Base-by-base conservation (phyloP, 2,888 invertebrate species). In the Caenorhabditis imperialis region DNA sequence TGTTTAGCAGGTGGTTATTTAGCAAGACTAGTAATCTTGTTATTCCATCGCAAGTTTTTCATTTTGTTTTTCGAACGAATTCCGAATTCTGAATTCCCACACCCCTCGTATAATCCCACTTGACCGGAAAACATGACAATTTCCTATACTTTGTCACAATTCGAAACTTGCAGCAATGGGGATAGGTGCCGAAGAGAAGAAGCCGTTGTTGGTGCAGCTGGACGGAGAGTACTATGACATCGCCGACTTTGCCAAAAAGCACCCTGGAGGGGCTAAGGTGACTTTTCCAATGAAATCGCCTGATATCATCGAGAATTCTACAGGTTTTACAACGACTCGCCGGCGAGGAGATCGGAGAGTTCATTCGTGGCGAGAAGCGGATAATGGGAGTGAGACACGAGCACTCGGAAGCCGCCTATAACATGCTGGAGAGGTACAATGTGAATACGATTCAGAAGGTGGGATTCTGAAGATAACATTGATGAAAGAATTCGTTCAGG, bases 251-350 rank as follows among this genome's bases (percentile, higher is more conserved):
- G 84, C 83, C 0, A 47, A 67, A 10, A 86, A 84, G 50, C 87
- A 87, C 70, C 86, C 87, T 2, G 87, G 87, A 45, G 87, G 87
- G 22, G 72, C 72, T 20, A 86, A 88, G 65, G 82, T 82, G 3
- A n/a, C 57, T 61, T 42, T 8, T 48, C 25, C 5, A 18, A 20
- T 45, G 12, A 30, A 30, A 30, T 7, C 30, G 30, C 7, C 30
- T 30, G 10, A 30, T 30, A 30, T 30, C 30, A n/a, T n/a, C n/a
- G n/a, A n/a, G n/a, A n/a, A n/a, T 54, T 23, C 18, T 30, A 3
- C 18, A 82, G 82, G 84, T 87, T 6, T 58, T 72, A 5, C 48
- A 71, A n/a, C 75, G 75, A 27, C 62, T 84, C 18, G 83, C 87
- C 10, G 87, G 87, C 7, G 80, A 75, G 40, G 83, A 85, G 38